Evolutionary conservation across 2,888 invertebrate genomes (phyloP).

Genomic region (Hydropsyche betteni): DNA sequence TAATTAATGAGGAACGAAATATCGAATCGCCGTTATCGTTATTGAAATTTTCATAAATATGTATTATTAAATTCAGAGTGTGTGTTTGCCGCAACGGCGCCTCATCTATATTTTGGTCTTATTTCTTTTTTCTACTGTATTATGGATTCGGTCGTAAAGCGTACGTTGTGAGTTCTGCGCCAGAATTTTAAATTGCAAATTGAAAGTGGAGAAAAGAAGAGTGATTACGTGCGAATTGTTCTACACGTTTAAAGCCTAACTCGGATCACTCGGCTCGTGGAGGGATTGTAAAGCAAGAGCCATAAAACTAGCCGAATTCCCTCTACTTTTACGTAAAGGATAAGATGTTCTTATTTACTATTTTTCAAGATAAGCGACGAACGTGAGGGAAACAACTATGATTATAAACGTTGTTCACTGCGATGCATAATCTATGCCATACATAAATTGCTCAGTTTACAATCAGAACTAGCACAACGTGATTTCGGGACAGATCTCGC

Average conservation of each 20-base stretch:
- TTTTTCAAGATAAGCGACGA: slow-evolving; percentile 26
- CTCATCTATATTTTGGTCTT: no score
- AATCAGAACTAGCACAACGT: background rate
- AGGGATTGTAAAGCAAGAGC: slow-evolving; percentile 36
- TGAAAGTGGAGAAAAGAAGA: slow-evolving; percentile 20
- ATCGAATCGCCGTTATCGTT: no score
- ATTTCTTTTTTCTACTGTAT: background rate
- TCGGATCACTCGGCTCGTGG: slow-evolving; percentile 16
- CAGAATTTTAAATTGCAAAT: slow-evolving; percentile 28
- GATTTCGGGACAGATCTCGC: background rate
- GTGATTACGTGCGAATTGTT: slow-evolving; percentile 31
- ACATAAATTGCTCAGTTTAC: background rate
- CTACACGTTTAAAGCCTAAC: background rate
- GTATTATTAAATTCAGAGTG: background rate
- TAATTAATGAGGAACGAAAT: background rate
- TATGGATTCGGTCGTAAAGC: slow-evolving; percentile 15
- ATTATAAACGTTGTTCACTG: background rate
- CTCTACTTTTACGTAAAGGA: slow-evolving; percentile 6
- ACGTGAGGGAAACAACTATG: slow-evolving; percentile 1
- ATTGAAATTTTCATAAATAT: background rate
- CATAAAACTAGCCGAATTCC: slow-evolving; percentile 42
- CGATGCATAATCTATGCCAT: no score
- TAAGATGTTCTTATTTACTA: slow-evolving; percentile 33
- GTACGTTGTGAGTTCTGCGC: background rate
- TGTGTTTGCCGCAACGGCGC: no score